Conservation (phyloP, 2,888 invertebrate genomes). For the Entomobrya proxima region DNA sequence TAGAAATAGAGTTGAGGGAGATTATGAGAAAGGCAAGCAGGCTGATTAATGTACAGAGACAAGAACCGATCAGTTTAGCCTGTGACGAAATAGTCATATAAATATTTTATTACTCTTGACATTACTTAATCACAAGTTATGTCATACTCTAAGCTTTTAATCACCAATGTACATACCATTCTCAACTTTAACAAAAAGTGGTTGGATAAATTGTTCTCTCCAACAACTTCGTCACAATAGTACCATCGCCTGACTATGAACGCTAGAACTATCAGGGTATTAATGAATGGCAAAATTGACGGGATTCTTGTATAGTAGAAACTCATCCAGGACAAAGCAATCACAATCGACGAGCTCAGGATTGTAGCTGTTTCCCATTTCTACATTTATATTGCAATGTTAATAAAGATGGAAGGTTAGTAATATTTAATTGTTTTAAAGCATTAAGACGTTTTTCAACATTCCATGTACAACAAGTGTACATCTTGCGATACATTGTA, state of each 20-base stretch:
- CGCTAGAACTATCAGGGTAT: background rate
- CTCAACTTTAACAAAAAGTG: background rate
- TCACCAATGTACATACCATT: background rate
- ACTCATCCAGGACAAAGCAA: background rate
- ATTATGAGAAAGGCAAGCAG: background rate
- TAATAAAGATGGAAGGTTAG: no score
- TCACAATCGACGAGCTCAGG: background rate
- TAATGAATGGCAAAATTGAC: background rate
- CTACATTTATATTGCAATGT: background rate
- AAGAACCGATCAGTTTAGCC: constrained; percentile 11
- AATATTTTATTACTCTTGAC: background rate
- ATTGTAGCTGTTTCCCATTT: background rate
- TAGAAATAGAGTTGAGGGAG: background rate
- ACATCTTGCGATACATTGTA: no score
- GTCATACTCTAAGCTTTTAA: background rate
- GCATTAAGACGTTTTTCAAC: no score
- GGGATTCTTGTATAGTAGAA: background rate
- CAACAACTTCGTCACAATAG: background rate
- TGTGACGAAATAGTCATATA: background rate
- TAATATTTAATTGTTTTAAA: no score
- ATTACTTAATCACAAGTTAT: background rate
- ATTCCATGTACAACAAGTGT: no score
- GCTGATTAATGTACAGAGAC: background rate
- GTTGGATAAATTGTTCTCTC: no score
- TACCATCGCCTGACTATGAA: constrained; percentile 1